Base-by-base conservation (phyloP, 2,888 invertebrate genomes). In the Hydrotaea cyrtoneurina region DNA sequence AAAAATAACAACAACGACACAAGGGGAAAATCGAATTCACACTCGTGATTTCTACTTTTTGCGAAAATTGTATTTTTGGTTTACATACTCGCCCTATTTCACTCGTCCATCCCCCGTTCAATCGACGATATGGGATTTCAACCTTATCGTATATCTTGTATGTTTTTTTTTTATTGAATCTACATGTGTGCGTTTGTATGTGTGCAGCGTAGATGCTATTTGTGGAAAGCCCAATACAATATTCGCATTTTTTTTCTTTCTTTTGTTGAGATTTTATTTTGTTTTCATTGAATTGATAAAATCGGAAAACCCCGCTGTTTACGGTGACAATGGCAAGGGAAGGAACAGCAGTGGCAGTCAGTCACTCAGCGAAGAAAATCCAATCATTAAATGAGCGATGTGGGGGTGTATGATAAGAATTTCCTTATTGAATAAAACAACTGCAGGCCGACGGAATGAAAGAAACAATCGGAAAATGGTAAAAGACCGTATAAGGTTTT, bases 261-360 rank as follows among this genome's bases (percentile, higher is more conserved):
- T 77, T 10, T 90, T 90, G 88, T 90, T 88, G 89, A 88, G 91
- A 90, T 90, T 90, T 90, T 91, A 91, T 90, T 91, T 89, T 87
- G 88, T 90, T 91, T 91, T 91, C 90, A 90, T 90, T 90, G 90
- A 90, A 90, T 91, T 90, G 90, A 90, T 90, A 90, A 91, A 90
- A 90, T 91, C 90, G 87, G 86, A 87, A 87, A 86, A 57, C 79
- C 74, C 78, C 84, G 81, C 84, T 71, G 72, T 71, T 7, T 64
- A 36, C 2, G 64, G 17, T 64, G 17, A 36, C 31, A n/a, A 36
- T 64, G 36, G 21, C 21, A 21, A 43, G 1, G 36, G 64, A 2
- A 43, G 11, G 31, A 1, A 43, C 11, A 43, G 15, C 43, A 31
- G 7, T 7, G 7, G 31, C 31, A 31, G 31, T 2, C 2, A 31